phyloP scores from a whole-genome alignment of 2,797 vertebrate species.

The Thunnus albacares region DNA sequence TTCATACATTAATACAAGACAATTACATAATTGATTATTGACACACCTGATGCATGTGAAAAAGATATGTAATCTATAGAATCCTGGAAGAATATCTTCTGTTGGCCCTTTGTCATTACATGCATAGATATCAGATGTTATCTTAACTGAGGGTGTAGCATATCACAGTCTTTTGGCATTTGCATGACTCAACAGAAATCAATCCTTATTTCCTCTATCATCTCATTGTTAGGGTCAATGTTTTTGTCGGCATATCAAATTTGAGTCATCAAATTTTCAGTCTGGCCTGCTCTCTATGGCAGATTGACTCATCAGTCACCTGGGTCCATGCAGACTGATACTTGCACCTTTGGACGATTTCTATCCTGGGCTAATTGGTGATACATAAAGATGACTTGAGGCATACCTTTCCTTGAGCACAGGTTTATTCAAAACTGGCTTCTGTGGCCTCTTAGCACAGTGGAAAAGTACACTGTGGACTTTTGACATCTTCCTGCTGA shows the following conservation, averaged over 20 bases:
- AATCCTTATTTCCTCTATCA: conserved; percentile 39
- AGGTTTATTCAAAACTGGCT: conserved; percentile 28
- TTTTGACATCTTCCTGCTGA: conserved; percentile 11
- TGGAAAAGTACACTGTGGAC: conserved; percentile 5
- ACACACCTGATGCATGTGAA: not conserved
- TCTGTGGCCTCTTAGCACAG: conserved; percentile 31
- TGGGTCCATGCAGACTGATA: conserved; percentile 26
- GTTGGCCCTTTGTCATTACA: conserved; percentile 8
- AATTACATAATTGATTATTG: not conserved
- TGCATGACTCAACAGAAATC: conserved; percentile 28
- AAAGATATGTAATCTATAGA: not conserved
- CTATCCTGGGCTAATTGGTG: conserved; percentile 26
- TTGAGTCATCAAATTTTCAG: conserved; percentile 37
- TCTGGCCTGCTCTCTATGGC: not conserved
- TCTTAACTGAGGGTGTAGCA: conserved; percentile 2
- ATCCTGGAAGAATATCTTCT: not conserved
- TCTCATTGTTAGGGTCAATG: conserved; percentile 9
- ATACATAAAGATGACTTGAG: conserved; percentile 42
- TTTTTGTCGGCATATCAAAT: conserved; percentile 22
- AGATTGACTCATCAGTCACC: conserved; percentile 41
- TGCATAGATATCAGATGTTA: not conserved
- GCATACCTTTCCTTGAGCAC: conserved; percentile 2
- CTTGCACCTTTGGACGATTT: conserved; percentile 6
- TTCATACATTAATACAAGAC: not conserved
- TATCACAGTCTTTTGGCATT: conserved; percentile 11